Conservation (phyloP, 2,113 vertebrate species). For the Numida meleagris region DNA sequence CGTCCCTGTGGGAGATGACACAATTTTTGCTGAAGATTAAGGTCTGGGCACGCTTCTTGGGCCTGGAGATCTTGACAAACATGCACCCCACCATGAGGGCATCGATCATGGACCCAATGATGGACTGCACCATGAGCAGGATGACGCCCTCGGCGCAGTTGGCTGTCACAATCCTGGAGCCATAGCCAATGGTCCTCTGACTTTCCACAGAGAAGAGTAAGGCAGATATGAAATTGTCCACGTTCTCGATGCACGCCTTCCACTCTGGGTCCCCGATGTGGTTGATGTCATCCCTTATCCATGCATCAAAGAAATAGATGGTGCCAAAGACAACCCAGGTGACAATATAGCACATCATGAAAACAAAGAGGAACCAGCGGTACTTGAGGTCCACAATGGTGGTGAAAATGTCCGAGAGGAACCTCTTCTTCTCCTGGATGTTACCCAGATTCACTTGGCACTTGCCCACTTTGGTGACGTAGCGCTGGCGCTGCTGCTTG, state of each 20-base stretch:
- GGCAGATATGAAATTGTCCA: conserved; percentile 82
- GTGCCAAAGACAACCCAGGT: conserved; percentile 83
- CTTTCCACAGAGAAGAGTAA: conserved; percentile 86
- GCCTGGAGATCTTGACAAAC: conserved; percentile 89
- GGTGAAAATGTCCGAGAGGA: conserved; percentile 87
- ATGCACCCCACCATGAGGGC: conserved; percentile 89
- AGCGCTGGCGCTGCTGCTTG: conserved; percentile 80
- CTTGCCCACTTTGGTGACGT: conserved; percentile 85
- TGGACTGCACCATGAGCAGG: conserved; percentile 83
- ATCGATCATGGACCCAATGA: conserved; percentile 83
- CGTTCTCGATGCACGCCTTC: conserved; percentile 81
- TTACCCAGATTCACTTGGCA: conserved; percentile 85
- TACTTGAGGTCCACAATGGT: conserved; percentile 87
- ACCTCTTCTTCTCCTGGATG: conserved; percentile 83
- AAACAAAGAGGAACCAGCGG: conserved; percentile 86
- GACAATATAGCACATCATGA: conserved; percentile 83
- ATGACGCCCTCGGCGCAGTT: conserved; percentile 79
- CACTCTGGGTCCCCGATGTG: conserved; percentile 77
- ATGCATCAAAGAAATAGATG: conserved; percentile 82
- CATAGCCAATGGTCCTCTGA: conserved; percentile 86
- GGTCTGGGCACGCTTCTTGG: conserved; percentile 86
- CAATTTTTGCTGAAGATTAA: conserved; percentile 87
- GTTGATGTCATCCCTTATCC: conserved; percentile 76
- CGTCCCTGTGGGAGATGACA: conserved; percentile 80
- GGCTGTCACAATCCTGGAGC: conserved; percentile 83